Percentiles rank a stretch among this genome's conserved stretches.
Conservation (phyloP, 1,140 invertebrate species). For the Dendroctonus valens region DNA sequence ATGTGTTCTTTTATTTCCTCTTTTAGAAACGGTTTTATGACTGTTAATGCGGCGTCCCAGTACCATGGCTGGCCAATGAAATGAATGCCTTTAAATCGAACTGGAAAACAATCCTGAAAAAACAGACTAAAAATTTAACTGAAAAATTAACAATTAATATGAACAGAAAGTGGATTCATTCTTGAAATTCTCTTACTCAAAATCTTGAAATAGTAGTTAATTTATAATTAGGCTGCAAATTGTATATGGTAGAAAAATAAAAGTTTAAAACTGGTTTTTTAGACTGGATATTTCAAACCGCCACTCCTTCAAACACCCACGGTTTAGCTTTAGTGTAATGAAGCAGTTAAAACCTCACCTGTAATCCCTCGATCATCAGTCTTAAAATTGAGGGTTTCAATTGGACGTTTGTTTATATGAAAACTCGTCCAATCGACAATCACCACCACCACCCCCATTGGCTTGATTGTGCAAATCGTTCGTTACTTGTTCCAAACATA, state of each 20-base stretch:
- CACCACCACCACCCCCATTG: constrained; percentile 78
- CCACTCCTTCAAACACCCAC: too few relatives aligned
- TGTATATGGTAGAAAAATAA: too few relatives aligned
- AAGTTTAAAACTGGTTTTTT: too few relatives aligned
- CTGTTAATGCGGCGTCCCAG: constrained; percentile 77
- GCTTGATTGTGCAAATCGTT: constrained; percentile 77
- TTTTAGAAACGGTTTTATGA: constrained; percentile 82
- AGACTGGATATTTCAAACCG: too few relatives aligned
- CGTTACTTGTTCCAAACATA: constrained; percentile 76
- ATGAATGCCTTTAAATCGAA: constrained; percentile 82
- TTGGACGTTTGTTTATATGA: constrained; percentile 73
- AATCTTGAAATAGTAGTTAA: too few relatives aligned
- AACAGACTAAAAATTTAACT: too few relatives aligned
- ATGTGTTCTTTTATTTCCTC: constrained; percentile 80
- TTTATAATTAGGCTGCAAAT: too few relatives aligned
- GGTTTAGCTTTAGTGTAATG: too few relatives aligned
- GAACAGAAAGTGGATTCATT: too few relatives aligned
- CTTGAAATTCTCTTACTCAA: too few relatives aligned
- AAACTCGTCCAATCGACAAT: constrained; percentile 88
- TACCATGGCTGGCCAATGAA: constrained; percentile 87
- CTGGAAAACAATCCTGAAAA: constrained; percentile 73
- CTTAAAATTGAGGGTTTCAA: constrained; percentile 68
- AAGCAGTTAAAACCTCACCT: constrained; percentile 45
- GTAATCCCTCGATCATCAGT: constrained; percentile 73
- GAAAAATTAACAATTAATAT: too few relatives aligned